A percentile compares a stretch with the other conserved stretches of the same genome.
phyloP scores from a whole-genome alignment of 1,140 invertebrate genomes.

The Hyles euphorbiae region DNA sequence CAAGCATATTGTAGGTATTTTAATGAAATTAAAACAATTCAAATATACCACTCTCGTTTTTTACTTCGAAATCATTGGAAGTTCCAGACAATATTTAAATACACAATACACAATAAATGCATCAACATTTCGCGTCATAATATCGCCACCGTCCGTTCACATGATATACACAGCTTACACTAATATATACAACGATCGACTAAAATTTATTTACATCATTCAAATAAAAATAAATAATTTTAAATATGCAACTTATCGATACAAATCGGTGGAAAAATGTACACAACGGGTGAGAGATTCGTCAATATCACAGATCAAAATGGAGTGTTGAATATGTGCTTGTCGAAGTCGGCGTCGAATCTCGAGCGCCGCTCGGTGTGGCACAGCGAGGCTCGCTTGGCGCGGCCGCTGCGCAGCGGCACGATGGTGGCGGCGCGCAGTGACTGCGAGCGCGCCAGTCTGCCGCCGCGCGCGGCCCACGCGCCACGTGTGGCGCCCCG shows the following conservation, averaged over 20 bases:
- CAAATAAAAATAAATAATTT: slow-evolving; percentile 56
- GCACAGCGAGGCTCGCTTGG: slow-evolving; percentile 51
- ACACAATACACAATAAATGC: too few relatives aligned
- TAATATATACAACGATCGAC: slow-evolving; percentile 56
- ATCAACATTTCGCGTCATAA: too few relatives aligned
- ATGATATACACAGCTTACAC: slow-evolving; percentile 9
- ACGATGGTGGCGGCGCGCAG: slow-evolving; percentile 55
- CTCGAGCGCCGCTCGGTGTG: slow-evolving; percentile 20
- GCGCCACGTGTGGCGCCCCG: slow-evolving; percentile 55
- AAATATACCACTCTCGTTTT: background rate
- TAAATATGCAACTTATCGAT: slow-evolving; percentile 23
- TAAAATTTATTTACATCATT: slow-evolving; percentile 50
- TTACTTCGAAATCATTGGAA: too few relatives aligned
- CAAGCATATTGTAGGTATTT: background rate
- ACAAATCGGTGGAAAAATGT: slow-evolving; percentile 34
- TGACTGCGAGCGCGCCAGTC: slow-evolving; percentile 48
- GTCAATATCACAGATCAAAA: slow-evolving; percentile 68
- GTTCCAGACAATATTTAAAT: too few relatives aligned
- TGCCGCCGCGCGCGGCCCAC: slow-evolving; percentile 51
- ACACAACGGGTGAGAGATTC: slow-evolving; percentile 20
- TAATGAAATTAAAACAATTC: background rate
- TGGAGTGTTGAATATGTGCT: slow-evolving; percentile 61
- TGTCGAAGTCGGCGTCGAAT: slow-evolving; percentile 31
- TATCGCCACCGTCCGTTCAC: too few relatives aligned
- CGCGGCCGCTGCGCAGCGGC: slow-evolving; percentile 48